A percentile compares a stretch with the other conserved stretches of the same genome.
Evolutionary conservation across 2,888 invertebrate species (phyloP).

Genomic region (Drosophila pegasa): DNA sequence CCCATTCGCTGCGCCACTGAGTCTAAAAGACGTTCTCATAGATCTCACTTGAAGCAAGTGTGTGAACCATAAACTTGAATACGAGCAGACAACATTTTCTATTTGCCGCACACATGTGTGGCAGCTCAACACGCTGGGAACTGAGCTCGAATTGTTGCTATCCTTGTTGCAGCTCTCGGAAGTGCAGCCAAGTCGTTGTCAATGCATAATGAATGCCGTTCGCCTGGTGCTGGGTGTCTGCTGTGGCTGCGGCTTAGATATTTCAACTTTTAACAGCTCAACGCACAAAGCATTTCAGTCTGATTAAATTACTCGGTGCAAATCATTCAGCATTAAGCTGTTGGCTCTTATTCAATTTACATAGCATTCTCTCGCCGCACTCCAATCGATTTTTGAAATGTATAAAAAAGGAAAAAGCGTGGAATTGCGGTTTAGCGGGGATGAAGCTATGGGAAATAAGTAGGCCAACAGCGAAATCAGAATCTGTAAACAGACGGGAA

Average conservation of each 20-base stretch:
- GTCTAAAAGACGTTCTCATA: slow-evolving; percentile 42
- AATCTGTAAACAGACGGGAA: slow-evolving; percentile 13
- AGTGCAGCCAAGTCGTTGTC: slow-evolving; percentile 41
- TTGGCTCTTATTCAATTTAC: slow-evolving; percentile 7
- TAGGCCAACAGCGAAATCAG: slow-evolving; percentile 43
- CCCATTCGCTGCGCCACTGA: slow-evolving; percentile 34
- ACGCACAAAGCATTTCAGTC: neutral
- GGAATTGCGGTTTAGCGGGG: slow-evolving; percentile 38
- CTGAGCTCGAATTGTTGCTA: slow-evolving; percentile 18
- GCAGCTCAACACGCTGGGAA: neutral
- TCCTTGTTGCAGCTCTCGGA: slow-evolving; percentile 35
- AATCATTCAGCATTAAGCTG: slow-evolving; percentile 8
- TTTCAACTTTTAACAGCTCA: slow-evolving; percentile 6
- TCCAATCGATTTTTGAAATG: slow-evolving; percentile 44
- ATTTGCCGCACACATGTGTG: slow-evolving; percentile 9
- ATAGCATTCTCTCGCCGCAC: slow-evolving; percentile 2
- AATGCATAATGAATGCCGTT: slow-evolving; percentile 44
- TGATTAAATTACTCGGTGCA: slow-evolving; percentile 39
- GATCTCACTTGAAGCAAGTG: slow-evolving; percentile 35
- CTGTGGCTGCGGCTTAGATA: slow-evolving; percentile 9
- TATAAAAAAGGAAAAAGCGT: slow-evolving; percentile 24
- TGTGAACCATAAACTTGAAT: slow-evolving; percentile 62
- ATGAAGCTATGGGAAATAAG: slow-evolving; percentile 43
- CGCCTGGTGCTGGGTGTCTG: slow-evolving; percentile 6
- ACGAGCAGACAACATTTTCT: slow-evolving; percentile 16